These are phyloP conservation scores for Dicentrarchus labrax DNA, from an alignment of 2,113 vertebrate species.

Conservation along the genomic window DNA sequence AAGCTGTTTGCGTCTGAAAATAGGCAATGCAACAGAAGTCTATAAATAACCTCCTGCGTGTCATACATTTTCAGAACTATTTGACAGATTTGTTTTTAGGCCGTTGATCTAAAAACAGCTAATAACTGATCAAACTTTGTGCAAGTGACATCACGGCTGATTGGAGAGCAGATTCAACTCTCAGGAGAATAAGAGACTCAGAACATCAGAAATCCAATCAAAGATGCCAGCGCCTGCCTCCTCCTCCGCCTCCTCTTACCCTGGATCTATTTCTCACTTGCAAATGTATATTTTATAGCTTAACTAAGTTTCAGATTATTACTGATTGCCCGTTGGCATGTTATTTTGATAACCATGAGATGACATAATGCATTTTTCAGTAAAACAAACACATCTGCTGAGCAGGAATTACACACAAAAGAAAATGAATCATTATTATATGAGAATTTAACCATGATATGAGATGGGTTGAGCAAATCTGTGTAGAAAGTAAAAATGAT, in stretches of 20 bases:
- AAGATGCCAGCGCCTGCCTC: background rate
- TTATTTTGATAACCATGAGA: constrained; percentile 21
- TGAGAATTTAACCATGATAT: background rate
- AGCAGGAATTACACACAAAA: background rate
- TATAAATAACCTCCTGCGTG: constrained; percentile 74
- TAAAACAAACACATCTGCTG: background rate
- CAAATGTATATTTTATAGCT: constrained; percentile 38
- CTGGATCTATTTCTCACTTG: constrained; percentile 10
- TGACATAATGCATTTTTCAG: background rate
- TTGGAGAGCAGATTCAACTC: constrained; percentile 34
- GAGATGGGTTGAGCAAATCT: background rate
- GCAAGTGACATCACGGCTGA: constrained; percentile 41
- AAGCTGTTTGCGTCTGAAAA: constrained; percentile 70
- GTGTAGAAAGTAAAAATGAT: background rate
- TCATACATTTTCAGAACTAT: constrained; percentile 63
- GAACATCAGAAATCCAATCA: constrained; percentile 36
- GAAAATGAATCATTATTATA: background rate
- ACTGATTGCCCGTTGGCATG: background rate
- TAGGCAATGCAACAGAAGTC: constrained; percentile 55
- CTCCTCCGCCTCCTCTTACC: constrained; percentile 17
- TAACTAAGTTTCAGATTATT: constrained; percentile 10
- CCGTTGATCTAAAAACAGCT: constrained; percentile 78
- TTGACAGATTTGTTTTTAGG: constrained; percentile 78
- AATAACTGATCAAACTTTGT: constrained; percentile 69
- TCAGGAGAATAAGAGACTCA: constrained; percentile 44